phyloP scores from a whole-genome alignment of 2,797 vertebrate genomes.

The Sebastes paucispinis region DNA sequence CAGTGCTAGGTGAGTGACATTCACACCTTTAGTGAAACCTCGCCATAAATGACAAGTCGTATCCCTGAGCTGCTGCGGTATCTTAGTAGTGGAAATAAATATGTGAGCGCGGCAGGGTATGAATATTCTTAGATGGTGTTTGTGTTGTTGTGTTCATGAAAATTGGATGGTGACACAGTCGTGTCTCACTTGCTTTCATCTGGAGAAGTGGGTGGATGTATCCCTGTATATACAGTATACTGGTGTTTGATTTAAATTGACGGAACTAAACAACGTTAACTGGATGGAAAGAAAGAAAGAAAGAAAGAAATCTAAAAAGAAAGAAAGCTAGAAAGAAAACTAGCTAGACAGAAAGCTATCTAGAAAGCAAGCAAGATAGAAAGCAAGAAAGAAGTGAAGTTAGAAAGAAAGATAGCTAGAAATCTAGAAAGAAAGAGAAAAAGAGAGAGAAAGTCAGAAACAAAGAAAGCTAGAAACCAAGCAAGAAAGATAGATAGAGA shows the following conservation, averaged over 20 bases:
- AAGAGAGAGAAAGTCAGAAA: not conserved
- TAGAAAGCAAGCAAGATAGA: too few relatives aligned
- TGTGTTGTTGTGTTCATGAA: slow-evolving; percentile 9
- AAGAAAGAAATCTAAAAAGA: too few relatives aligned
- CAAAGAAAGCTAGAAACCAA: not conserved
- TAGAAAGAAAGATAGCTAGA: too few relatives aligned
- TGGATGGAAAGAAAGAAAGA: not conserved
- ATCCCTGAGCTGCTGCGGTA: slow-evolving; percentile 11
- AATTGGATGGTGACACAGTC: slow-evolving; percentile 34
- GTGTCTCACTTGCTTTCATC: slow-evolving; percentile 33
- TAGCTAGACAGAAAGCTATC: too few relatives aligned
- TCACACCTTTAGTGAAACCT: slow-evolving; percentile 32
- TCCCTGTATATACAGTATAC: slow-evolving; percentile 12
- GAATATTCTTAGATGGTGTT: slow-evolving; percentile 26
- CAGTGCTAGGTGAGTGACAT: not conserved
- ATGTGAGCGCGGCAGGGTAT: not conserved
- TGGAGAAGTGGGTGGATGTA: slow-evolving; percentile 17
- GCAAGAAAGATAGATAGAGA: not conserved
- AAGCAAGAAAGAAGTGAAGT: too few relatives aligned
- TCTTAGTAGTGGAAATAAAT: slow-evolving; percentile 21
- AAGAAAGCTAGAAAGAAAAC: too few relatives aligned
- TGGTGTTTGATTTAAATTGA: slow-evolving; percentile 4
- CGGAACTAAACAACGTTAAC: not conserved
- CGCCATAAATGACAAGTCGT: slow-evolving; percentile 32
- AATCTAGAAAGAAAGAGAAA: too few relatives aligned